Evolutionary conservation across 1,140 invertebrate genomes (phyloP).

Genomic region (Diploscapter pachys): DNA sequence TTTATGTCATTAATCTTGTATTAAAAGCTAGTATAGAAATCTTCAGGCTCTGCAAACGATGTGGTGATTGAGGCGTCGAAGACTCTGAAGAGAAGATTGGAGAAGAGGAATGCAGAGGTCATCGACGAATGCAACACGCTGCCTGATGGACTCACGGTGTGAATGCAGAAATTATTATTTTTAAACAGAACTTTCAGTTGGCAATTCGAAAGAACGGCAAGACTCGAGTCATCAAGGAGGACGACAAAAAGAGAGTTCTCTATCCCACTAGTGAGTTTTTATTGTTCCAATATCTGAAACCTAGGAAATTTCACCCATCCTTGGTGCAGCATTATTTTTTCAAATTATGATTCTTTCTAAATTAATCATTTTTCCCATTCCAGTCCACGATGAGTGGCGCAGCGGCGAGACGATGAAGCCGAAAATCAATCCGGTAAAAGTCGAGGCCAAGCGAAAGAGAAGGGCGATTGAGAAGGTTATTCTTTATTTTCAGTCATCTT

Average conservation of each 20-base stretch:
- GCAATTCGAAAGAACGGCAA: conserved; percentile 33
- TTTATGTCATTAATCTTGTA: too few species aligned
- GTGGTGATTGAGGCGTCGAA: conserved; percentile 11
- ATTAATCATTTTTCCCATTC: not conserved
- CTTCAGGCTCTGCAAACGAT: conserved; percentile 32
- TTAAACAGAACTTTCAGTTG: conserved; percentile 13
- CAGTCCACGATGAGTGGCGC: conserved; percentile 30
- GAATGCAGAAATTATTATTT: not conserved
- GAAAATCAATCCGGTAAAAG: conserved; percentile 30
- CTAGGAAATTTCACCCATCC: not conserved
- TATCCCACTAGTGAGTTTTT: conserved; percentile 32
- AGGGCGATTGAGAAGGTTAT: conserved; percentile 30
- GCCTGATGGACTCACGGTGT: conserved; percentile 33
- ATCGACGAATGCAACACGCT: conserved; percentile 33
- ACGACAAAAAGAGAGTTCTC: conserved; percentile 17
- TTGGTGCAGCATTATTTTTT: not conserved
- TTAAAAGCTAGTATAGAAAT: too few species aligned
- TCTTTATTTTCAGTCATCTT: conserved; percentile 6
- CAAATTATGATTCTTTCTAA: not conserved
- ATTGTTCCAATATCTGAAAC: not conserved
- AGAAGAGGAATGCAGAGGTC: conserved; percentile 14
- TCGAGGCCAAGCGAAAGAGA: conserved; percentile 36
- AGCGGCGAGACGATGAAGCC: conserved; percentile 30
- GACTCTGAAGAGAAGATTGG: not conserved
- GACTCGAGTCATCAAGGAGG: conserved; percentile 32